These are phyloP conservation scores for Chaetorhynchus papuensis DNA, from an alignment of 2,113 vertebrate genomes.

Conservation along the genomic window DNA sequence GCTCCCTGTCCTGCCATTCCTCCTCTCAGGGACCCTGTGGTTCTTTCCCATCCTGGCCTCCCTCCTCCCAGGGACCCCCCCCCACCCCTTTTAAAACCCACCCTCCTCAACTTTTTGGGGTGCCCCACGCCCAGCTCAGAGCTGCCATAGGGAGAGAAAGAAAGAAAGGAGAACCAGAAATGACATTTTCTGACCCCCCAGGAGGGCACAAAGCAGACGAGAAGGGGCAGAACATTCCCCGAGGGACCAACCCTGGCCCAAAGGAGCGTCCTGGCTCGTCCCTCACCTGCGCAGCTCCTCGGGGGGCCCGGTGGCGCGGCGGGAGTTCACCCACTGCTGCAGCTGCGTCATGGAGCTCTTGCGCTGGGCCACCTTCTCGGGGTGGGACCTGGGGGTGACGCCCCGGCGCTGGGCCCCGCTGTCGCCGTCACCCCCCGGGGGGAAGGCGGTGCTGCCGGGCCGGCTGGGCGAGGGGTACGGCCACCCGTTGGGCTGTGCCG, in stretches of 20 bases:
- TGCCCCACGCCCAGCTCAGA: rapidly evolving
- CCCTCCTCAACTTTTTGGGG: rapidly evolving
- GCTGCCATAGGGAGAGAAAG: rapidly evolving
- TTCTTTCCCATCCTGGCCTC: not conserved
- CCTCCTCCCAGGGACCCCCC: not conserved
- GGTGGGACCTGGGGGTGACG: constrained; percentile 76
- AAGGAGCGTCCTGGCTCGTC: rapidly evolving
- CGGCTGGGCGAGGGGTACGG: constrained; percentile 60
- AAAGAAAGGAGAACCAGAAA: not conserved
- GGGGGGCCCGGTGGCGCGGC: constrained; percentile 70
- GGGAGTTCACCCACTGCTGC: constrained; percentile 95
- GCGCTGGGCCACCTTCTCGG: constrained; percentile 88
- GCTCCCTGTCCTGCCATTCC: not conserved
- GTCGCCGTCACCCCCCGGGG: constrained; percentile 58
- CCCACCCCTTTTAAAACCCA: not conserved
- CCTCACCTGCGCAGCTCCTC: constrained; percentile 88
- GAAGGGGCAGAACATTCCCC: not conserved
- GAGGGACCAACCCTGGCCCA: not conserved
- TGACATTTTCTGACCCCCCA: rapidly evolving
- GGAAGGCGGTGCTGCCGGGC: constrained; percentile 60
- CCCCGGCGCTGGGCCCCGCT: constrained; percentile 70
- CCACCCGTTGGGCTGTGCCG: constrained; percentile 81
- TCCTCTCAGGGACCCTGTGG: not conserved
- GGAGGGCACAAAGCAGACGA: rapidly evolving
- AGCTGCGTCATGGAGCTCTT: constrained; percentile 95